Evolutionary conservation across 2,797 vertebrate genomes (phyloP), one percentile per base, ranked within the genome.

Genomic region (Enteromius anoplus): DNA sequence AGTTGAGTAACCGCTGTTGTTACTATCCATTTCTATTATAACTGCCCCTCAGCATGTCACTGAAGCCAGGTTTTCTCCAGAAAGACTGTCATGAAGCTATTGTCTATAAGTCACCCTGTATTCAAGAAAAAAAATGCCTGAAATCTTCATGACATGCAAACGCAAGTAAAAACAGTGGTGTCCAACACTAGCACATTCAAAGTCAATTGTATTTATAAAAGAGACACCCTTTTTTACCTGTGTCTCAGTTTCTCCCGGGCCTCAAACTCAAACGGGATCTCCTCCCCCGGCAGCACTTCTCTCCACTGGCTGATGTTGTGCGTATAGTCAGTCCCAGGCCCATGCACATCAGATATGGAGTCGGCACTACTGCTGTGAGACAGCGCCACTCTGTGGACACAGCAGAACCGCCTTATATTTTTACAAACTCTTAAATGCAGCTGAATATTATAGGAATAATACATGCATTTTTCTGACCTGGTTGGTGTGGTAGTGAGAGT

Each of bases 221-320:
- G 2, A 45, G 51, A 47, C 45, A 29, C 51, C 23, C n/a, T 75
- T 15, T 49, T 71, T 34, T 90, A 95, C 95, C 95, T 88, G 88
- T 96, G 95, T 26, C 95, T 92, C 17, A 95, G 95, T 78, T 99
- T 99, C 89, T 98, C 98, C 47, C 96, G 95, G 75, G 97, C 96
- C 92, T 99, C 97, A 89, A 99, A 99, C 91, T 98, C 97, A 89
- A 99, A 99, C 0, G 98, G 98, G 65, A 99, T 92, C 92, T 99
- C 98, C 89, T 97, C 95, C 1, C 98, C 97, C 0, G 97, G 97
- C 85, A 94, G 94, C 49, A 99, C 98, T 90, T 99, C 97, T 17
- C 93, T 93, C 98, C 97, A 99, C 83, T 97, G 96, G 83, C 97
- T 99, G 78, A 99, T 93, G 4, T 97, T 97, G 88, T 98, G 97